Conservation (phyloP, 2,888 invertebrate genomes). For the Lycophotia porphyrea region DNA sequence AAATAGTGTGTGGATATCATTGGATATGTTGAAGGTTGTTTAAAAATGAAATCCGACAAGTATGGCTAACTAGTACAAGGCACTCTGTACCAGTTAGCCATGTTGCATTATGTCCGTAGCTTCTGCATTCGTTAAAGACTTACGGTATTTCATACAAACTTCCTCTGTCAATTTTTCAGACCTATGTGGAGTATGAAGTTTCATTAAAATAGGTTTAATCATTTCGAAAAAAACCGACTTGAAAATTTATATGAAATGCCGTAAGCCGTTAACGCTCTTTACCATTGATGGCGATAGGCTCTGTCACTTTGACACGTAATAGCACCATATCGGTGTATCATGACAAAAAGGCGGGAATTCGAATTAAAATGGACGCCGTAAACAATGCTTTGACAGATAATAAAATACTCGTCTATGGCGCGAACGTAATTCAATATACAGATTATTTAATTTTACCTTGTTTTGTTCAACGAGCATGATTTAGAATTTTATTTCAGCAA, state of each 20-base stretch:
- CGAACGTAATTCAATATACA: conserved; percentile 74
- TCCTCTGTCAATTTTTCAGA: too few relatives aligned
- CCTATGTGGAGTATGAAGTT: too few relatives aligned
- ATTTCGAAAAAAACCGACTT: too few relatives aligned
- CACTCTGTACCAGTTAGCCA: too few relatives aligned
- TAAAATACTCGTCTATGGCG: conserved; percentile 75
- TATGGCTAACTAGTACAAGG: neutral
- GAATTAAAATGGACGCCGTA: conserved; percentile 76
- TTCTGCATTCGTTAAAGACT: too few relatives aligned
- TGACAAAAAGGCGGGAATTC: conserved; percentile 80
- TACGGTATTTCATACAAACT: too few relatives aligned
- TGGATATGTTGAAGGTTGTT: neutral
- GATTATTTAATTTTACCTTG: conserved; percentile 72
- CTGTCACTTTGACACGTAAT: conserved; percentile 57
- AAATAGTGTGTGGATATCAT: neutral
- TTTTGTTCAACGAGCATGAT: conserved; percentile 62
- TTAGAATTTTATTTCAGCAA: conserved; percentile 58
- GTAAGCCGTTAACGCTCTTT: too few relatives aligned
- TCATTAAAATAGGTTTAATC: too few relatives aligned
- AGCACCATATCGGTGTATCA: conserved; percentile 72
- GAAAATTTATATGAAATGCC: too few relatives aligned
- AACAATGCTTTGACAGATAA: conserved; percentile 76
- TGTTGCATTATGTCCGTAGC: neutral
- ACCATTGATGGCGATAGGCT: neutral
- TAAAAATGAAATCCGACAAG: neutral